Evolutionary conservation across 1,140 invertebrate species (phyloP), one percentile per base, ranked within the genome.

Genomic region (Paraescarpia echinospica): DNA sequence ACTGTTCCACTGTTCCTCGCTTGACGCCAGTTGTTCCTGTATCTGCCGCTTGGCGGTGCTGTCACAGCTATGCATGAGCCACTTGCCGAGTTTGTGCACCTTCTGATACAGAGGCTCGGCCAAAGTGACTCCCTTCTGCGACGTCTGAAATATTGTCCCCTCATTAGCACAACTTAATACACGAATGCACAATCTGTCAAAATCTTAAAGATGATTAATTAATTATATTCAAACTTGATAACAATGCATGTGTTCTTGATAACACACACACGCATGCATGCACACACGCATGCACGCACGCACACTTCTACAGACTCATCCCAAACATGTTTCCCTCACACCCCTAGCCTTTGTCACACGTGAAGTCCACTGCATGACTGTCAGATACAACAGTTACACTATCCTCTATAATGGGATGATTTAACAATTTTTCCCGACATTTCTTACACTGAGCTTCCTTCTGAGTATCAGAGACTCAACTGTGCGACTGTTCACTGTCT

Each of bases 191-290:
- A 90, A 90, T 90, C 5, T 34, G 14, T 33, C 14, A 4, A 22
- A 90, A 90, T 35, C 18, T 34, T 90, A 33, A 90, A 34, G 14
- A 18, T 31, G 35, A 5, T 35, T 93, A 96, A 1, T 9, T 12
- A 9, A 12, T 8, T 34, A 90, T 34, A 90, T 90, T 35, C 89
- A 90, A 34, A 90, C 35, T 31, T 90, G 89, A 90, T 90, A 90
- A 33, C 35, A 35, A 31, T 90, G 14, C 35, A 90, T 90, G 18
- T 5, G 6, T 22, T 12, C 31, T 35, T 18, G 27, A 89, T 12
- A 33, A 27, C 34, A 33, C 8, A 33, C 8, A 89, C 1, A 89
- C n/a, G 89, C 89, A 33, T 89, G 89, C 48, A 51, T 18, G 18
- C 48, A 33, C 35, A 34, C 18, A 34, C 18, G 33, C 6, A 90